Base-by-base conservation (phyloP, 2,113 vertebrate species). In the Phodopus roborovskii region DNA sequence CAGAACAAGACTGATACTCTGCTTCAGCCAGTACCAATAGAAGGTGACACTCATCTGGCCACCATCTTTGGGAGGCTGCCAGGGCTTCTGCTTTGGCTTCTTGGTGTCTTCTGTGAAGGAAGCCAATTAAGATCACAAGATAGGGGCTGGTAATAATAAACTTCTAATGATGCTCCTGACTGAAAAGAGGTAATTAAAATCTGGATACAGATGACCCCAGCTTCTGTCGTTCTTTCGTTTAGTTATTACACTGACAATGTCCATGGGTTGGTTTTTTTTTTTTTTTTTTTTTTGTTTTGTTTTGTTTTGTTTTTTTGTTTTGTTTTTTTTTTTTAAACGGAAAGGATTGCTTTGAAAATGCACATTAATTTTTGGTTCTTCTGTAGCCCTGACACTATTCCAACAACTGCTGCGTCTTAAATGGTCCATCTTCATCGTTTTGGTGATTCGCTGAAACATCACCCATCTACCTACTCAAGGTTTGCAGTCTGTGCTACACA, bases 101-200 rank as follows among this genome's bases (percentile, higher is more conserved):
- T 50, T 92, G 92, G 95, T 95, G 88, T 96, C 70, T 64, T 94
- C 97, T 96, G 90, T 94, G 94, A 98, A 97, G 97, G 97, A 98
- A 92, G 70, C 96, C 97, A 98, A 97, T 97, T 98, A 97, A 97
- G 95, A 97, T 98, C 98, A 96, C 96, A 96, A 97, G 96, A 96
- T 93, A 96, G 86, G 97, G 94, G 82, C 91, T 93, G 85, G 88
- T 96, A 98, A 97, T 97, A 98, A 97, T 97, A 97, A 95, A 97
- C 94, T 97, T 97, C 97, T 98, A 98, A 98, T 97, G 90, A 98
- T 97, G 97, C 94, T 95, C 96, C 81, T 96, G 95, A 97, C 95
- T 98, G 95, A 97, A 98, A 96, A 93, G 93, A 98, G 96, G 97
- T 96, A 97, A 98, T 98, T 98, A 98, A 98, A 98, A 98, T 96